Evolutionary conservation across 2,888 invertebrate genomes (phyloP).

Genomic region (Drosophila melanocephala): DNA sequence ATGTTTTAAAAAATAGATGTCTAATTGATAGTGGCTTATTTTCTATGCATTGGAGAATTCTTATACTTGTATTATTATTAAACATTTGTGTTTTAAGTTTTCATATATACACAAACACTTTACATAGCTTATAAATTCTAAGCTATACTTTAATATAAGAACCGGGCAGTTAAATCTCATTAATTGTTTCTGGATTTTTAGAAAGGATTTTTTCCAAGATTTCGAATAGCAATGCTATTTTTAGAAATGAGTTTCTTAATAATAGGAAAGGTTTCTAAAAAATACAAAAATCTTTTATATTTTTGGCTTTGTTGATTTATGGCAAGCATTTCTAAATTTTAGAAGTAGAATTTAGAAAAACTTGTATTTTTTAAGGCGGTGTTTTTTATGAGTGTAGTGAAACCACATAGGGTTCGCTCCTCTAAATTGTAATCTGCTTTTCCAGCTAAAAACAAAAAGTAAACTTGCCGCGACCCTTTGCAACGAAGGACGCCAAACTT

Average conservation of each 20-base stretch:
- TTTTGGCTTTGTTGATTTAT: neutral
- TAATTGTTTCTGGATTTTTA: neutral
- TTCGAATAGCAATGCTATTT: neutral
- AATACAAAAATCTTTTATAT: neutral
- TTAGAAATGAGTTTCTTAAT: neutral
- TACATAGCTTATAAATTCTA: neutral
- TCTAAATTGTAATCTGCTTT: slow-evolving; percentile 73
- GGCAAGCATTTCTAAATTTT: neutral
- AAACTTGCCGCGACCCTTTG: slow-evolving; percentile 48
- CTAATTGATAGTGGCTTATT: neutral
- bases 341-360: neutral
- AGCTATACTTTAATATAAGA: neutral
- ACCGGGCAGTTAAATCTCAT: neutral
- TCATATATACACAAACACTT: too few relatives aligned
- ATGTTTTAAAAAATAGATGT: too few relatives aligned
- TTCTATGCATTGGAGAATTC: neutral
- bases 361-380: neutral
- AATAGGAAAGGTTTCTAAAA: neutral
- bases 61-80: neutral
- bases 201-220: neutral
- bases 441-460: slow-evolving; percentile 56
- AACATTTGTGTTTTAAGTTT: too few relatives aligned
- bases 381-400: slow-evolving; percentile 11
- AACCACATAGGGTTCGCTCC: slow-evolving; percentile 47
- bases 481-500: slow-evolving; percentile 29